Evolutionary conservation across 2,888 invertebrate species (phyloP), one percentile per base, ranked within the genome.

Genomic region (Sarcophaga rosellei): DNA sequence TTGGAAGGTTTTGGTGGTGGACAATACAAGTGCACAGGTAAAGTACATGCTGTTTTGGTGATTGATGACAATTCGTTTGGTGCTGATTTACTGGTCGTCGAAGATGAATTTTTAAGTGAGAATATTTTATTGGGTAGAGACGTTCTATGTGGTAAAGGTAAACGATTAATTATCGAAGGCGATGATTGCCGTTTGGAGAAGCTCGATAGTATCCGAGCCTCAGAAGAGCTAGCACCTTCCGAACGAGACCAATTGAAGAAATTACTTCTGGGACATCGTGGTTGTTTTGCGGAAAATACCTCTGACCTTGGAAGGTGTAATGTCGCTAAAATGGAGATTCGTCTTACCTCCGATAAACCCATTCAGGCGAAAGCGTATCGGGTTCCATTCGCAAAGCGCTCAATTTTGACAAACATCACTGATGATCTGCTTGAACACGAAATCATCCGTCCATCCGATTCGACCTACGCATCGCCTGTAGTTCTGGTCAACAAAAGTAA

Each of bases 401-500:
- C 25, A 25, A 25, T 25, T 25, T 25, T 25, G 25, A 25, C 25
- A 25, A 25, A 25, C 25, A 25, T 25, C 3, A 25, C 25, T 25
- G 4, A 25, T 25, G 25, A 25, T 25, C 4, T 25, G 25, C 25
- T 25, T 25, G 25, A 25, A 25, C 4, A 25, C 25, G 25, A 25
- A 25, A 25, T 25, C 4, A 25, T 25, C 23, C 23, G 23, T 23
- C 23, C 23, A 23, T 23, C 25, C 25, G 25, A 25, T 25, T 25
- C 25, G 25, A 25, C 25, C 23, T 4, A 25, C 25, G 25, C 25
- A 25, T 84, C 82, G 15, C 69, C 78, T 25, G 82, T 86, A 17
- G 86, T 86, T 8, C 45, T 81, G 23, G 80, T 82, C 17, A 75
- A 81, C 11, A 88, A 87, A 23, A 80, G 77, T 12, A 85, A 87